Evolutionary conservation across 2,797 vertebrate genomes (phyloP).

Genomic region (Ambastaia sidthimunki): DNA sequence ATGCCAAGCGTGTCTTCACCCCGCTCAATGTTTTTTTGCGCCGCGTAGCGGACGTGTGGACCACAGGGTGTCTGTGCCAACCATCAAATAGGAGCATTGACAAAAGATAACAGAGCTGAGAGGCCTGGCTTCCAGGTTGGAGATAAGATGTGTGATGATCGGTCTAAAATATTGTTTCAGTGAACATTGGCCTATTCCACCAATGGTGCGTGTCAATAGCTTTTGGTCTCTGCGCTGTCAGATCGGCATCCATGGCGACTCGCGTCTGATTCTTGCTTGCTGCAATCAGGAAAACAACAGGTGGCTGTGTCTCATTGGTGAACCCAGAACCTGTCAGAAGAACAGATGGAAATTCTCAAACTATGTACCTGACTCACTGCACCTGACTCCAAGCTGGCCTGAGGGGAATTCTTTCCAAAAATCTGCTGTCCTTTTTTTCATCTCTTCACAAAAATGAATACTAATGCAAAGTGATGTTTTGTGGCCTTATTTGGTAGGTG

Average conservation of each 20-base stretch:
- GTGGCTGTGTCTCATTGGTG: slow-evolving; percentile 49
- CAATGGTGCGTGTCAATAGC: slow-evolving; percentile 47
- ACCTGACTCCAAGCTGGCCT: slow-evolving; percentile 15
- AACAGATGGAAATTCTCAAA: slow-evolving; percentile 51
- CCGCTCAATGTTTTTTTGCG: not conserved
- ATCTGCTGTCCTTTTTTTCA: slow-evolving; percentile 8
- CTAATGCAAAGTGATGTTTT: slow-evolving; percentile 12
- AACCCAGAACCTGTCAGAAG: slow-evolving; percentile 50
- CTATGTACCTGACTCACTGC: slow-evolving; percentile 32
- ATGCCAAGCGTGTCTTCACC: slow-evolving; percentile 10
- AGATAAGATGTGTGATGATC: slow-evolving; percentile 14
- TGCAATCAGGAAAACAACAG: slow-evolving; percentile 65
- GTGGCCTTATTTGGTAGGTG: not conserved
- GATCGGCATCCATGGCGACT: slow-evolving; percentile 51
- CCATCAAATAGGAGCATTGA: slow-evolving; percentile 34
- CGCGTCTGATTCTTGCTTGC: slow-evolving; percentile 46
- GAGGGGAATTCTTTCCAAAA: slow-evolving; percentile 22
- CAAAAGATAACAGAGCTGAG: slow-evolving; percentile 40
- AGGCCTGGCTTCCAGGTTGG: not conserved
- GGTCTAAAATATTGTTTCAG: slow-evolving; percentile 48
- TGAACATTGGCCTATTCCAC: slow-evolving; percentile 46
- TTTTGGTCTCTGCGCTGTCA: slow-evolving; percentile 53
- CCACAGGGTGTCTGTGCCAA: slow-evolving; percentile 26
- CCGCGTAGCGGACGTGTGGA: not conserved
- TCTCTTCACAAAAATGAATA: not conserved